Conservation (phyloP, 2,888 invertebrate genomes). For the Podabrus alpinus region DNA sequence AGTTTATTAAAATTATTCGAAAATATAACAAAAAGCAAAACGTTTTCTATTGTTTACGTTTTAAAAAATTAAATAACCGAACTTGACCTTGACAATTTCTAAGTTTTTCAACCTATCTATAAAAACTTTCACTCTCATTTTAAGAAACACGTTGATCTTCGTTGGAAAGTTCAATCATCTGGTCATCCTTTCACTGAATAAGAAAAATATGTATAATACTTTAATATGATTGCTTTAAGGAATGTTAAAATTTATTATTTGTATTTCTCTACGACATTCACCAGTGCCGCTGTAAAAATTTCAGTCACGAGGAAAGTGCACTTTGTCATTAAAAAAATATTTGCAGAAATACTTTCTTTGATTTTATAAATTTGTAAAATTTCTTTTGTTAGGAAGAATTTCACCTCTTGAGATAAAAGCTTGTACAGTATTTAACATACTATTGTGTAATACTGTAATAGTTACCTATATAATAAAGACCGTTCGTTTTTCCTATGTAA, state of each 20-base stretch:
- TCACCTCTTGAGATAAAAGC: not conserved
- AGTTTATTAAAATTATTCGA: too few relatives aligned
- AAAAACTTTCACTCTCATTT: slow-evolving; percentile 2
- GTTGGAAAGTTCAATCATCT: not conserved
- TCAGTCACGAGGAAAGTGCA: not conserved
- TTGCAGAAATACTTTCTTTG: not conserved
- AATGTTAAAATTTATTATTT: not conserved
- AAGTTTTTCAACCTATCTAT: not conserved
- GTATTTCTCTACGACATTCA: not conserved
- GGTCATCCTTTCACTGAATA: not conserved
- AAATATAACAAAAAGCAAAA: not conserved
- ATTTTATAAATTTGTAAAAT: not conserved
- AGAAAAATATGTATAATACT: not conserved
- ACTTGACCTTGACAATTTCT: slow-evolving; percentile 2
- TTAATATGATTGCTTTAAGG: not conserved
- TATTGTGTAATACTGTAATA: not conserved
- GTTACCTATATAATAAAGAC: not conserved
- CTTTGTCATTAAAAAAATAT: not conserved
- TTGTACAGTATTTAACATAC: not conserved
- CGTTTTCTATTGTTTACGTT: not conserved
- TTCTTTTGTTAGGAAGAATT: not conserved
- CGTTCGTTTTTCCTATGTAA: not conserved
- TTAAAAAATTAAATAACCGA: not conserved
- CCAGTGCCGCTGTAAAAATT: not conserved
- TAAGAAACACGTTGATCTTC: not conserved